Conservation (phyloP, 2,888 invertebrate species). For the Luffia ferchaultella region DNA sequence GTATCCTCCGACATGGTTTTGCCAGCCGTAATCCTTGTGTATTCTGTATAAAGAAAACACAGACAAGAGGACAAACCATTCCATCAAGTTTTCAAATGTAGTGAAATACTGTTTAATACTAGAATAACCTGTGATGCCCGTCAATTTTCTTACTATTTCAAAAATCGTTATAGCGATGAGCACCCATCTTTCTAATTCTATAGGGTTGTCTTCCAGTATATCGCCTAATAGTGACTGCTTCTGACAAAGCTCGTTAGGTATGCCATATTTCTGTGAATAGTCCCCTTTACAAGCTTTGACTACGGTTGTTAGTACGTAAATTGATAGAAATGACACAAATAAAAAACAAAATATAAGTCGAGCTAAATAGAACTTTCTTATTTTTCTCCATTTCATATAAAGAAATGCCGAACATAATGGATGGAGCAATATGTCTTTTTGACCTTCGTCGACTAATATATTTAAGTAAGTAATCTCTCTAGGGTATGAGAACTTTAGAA, state of each 20-base stretch:
- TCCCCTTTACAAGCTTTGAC: conserved; percentile 72
- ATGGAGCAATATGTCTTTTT: conserved; percentile 86
- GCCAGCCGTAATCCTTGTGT: conserved; percentile 82
- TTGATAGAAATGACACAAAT: conserved; percentile 80
- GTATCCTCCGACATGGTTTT: conserved; percentile 87
- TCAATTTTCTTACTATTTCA: conserved; percentile 80
- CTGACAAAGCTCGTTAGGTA: conserved; percentile 76
- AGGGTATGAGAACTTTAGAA: conserved; percentile 83
- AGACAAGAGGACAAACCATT: conserved; percentile 86
- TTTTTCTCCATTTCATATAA: conserved; percentile 90
- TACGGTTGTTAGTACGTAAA: conserved; percentile 81
- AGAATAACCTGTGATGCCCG: conserved; percentile 82
- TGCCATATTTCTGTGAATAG: conserved; percentile 51
- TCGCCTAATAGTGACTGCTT: conserved; percentile 76
- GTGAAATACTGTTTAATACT: conserved; percentile 81
- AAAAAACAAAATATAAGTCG: conserved; percentile 81
- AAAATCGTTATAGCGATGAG: conserved; percentile 78
- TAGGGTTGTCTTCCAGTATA: conserved; percentile 76
- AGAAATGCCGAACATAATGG: conserved; percentile 88
- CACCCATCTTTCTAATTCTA: conserved; percentile 83
- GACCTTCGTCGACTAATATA: conserved; percentile 87
- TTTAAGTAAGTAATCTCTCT: conserved; percentile 87
- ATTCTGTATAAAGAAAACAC: conserved; percentile 84
- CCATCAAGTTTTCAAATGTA: conserved; percentile 84
- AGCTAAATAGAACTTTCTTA: conserved; percentile 86